Evolutionary conservation across 2,888 invertebrate genomes (phyloP).

Genomic region (Drosophila barbarae): DNA sequence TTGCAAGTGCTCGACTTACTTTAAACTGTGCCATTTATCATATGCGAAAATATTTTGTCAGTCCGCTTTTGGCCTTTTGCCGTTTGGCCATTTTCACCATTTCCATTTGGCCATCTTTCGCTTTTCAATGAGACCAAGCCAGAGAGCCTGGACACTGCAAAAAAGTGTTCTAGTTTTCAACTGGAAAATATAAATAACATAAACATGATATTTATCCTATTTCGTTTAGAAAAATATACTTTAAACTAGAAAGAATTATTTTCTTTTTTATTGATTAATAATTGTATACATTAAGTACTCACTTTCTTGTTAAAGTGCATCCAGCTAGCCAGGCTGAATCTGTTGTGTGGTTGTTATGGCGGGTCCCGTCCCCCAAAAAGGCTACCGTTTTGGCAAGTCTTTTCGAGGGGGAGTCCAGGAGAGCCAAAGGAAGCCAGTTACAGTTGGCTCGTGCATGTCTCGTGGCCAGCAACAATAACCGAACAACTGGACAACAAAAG

Average conservation of each 20-base stretch:
- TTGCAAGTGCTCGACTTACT: conserved; percentile 68
- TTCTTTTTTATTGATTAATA: background rate
- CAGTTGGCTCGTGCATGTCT: conserved; percentile 57
- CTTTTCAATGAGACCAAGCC: conserved; percentile 55
- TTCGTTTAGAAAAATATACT: rapidly evolving
- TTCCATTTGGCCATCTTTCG: conserved; percentile 61
- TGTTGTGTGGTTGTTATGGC: conserved; percentile 22
- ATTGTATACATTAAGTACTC: background rate
- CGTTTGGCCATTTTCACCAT: conserved; percentile 66
- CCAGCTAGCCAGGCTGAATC: conserved; percentile 6
- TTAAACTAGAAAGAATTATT: background rate
- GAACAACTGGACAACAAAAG: conserved; percentile 42
- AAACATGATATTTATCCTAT: background rate
- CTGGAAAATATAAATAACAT: background rate
- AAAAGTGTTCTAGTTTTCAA: background rate
- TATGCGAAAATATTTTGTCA: conserved; percentile 65
- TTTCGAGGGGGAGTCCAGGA: conserved; percentile 21
- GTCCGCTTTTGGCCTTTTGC: conserved; percentile 53
- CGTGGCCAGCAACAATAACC: conserved; percentile 58
- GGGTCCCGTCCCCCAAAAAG: conserved; percentile 43
- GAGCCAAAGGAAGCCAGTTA: conserved; percentile 14
- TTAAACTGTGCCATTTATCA: conserved; percentile 77
- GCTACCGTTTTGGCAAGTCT: conserved; percentile 56
- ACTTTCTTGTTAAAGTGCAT: background rate
- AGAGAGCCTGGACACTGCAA: background rate